Percentiles rank a stretch among this genome's conserved stretches.
phyloP scores from a whole-genome alignment of 2,113 vertebrate genomes.

The Circaetus cinerascens region DNA sequence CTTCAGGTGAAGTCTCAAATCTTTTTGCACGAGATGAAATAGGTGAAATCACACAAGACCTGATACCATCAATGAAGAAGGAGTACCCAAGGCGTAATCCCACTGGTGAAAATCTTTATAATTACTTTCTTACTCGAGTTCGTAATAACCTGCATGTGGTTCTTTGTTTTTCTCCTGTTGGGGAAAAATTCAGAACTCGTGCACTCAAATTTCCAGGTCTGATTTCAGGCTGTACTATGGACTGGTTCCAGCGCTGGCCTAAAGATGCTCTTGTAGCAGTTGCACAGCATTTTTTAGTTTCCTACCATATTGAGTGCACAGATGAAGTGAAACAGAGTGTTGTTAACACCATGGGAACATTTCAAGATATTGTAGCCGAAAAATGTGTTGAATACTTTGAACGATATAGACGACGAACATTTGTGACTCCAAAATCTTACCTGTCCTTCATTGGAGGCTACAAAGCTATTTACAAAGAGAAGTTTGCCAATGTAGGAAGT shows the following conservation, averaged over 20 bases:
- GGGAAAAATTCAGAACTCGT: slow-evolving; percentile 81
- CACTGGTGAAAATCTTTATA: slow-evolving; percentile 81
- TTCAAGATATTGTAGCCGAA: slow-evolving; percentile 84
- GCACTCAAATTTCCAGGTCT: slow-evolving; percentile 82
- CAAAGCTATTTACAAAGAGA: slow-evolving; percentile 79
- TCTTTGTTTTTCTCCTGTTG: slow-evolving; percentile 87
- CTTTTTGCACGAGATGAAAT: slow-evolving; percentile 84
- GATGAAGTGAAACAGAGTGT: slow-evolving; percentile 77
- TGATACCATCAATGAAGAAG: slow-evolving; percentile 79
- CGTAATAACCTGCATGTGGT: slow-evolving; percentile 80
- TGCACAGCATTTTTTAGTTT: slow-evolving; percentile 79
- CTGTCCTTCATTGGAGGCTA: slow-evolving; percentile 84
- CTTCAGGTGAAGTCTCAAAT: slow-evolving; percentile 83
- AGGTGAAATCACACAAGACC: slow-evolving; percentile 81
- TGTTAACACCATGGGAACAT: slow-evolving; percentile 80
- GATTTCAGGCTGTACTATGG: slow-evolving; percentile 85
- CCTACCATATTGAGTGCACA: slow-evolving; percentile 78
- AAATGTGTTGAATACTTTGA: slow-evolving; percentile 82
- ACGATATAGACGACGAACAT: slow-evolving; percentile 79
- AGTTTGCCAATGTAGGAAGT: slow-evolving; percentile 71
- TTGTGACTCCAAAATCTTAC: slow-evolving; percentile 86
- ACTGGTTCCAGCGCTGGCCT: slow-evolving; percentile 87
- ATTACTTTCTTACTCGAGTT: slow-evolving; percentile 82
- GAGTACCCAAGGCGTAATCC: slow-evolving; percentile 73
- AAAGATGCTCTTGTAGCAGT: slow-evolving; percentile 84